Conservation (phyloP, 2,888 invertebrate species). For the Drosophila villosipedis region DNA sequence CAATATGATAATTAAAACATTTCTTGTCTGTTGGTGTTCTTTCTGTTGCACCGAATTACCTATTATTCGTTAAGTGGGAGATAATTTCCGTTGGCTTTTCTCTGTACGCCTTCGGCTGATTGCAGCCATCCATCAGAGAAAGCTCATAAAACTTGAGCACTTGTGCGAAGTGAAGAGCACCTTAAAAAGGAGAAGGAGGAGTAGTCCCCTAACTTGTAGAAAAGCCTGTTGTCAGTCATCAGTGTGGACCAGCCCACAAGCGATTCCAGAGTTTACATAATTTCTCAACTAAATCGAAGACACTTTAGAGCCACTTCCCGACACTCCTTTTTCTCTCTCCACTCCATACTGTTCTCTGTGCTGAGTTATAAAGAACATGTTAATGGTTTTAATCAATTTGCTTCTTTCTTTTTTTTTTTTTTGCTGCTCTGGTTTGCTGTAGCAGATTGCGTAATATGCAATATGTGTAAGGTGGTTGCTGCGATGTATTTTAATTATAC, state of each 20-base stretch:
- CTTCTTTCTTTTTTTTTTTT: conserved; percentile 3
- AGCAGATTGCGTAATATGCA: conserved; percentile 55
- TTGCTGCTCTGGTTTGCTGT: conserved; percentile 26
- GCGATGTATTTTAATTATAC: conserved; percentile 65
- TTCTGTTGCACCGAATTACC: neutral
- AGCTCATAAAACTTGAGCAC: conserved; percentile 67
- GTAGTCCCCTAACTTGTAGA: neutral
- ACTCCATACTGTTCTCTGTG: conserved; percentile 27
- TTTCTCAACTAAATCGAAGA: conserved; percentile 24
- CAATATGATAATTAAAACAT: neutral
- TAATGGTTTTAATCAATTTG: conserved; percentile 78
- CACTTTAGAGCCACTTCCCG: conserved; percentile 24
- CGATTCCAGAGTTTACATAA: conserved; percentile 26
- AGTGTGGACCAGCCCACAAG: conserved; percentile 26
- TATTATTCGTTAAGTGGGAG: conserved; percentile 5
- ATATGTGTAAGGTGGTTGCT: conserved; percentile 19
- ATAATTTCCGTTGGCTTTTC: conserved; percentile 29
- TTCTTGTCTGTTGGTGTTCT: neutral
- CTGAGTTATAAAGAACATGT: conserved; percentile 78
- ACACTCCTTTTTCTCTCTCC: conserved; percentile 21
- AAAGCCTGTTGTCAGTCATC: conserved; percentile 4
- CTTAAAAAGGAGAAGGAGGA: conserved; percentile 25
- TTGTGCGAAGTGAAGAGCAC: conserved; percentile 41
- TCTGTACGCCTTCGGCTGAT: conserved; percentile 40
- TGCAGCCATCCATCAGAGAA: conserved; percentile 51